These are phyloP conservation scores for Polypterus senegalus DNA, from an alignment of 2,113 vertebrate species.

Conservation along the genomic window DNA sequence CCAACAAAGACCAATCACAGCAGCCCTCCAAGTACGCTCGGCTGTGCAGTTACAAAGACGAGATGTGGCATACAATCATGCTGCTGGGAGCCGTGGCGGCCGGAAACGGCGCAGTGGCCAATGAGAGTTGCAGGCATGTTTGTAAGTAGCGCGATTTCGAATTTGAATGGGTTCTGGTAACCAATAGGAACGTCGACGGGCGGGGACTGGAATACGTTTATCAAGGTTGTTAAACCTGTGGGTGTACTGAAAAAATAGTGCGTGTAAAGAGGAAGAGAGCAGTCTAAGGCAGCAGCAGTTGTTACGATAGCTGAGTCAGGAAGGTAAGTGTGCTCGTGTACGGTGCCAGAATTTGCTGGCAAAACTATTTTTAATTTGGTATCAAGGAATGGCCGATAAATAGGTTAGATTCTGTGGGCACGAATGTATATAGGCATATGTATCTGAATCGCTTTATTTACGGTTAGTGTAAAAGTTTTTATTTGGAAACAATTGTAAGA, in stretches of 20 bases:
- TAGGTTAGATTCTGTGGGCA: not conserved
- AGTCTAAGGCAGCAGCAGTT: constrained; percentile 17
- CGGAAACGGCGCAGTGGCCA: constrained; percentile 22
- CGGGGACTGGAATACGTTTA: constrained; percentile 27
- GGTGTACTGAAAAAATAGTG: constrained; percentile 40
- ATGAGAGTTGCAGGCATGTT: fast-evolving
- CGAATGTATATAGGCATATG: not conserved
- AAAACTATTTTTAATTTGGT: not conserved
- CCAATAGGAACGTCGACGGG: constrained; percentile 32
- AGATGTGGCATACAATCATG: constrained; percentile 4
- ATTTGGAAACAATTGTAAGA: too few species aligned
- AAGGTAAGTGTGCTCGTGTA: constrained; percentile 12
- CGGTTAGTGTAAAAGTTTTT: too few species aligned
- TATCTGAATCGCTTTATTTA: not conserved
- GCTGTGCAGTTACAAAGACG: fast-evolving
- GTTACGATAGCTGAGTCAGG: constrained; percentile 25
- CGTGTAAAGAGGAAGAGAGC: constrained; percentile 21
- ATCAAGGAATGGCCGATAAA: not conserved
- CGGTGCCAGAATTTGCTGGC: not conserved
- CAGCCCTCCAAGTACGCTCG: constrained; percentile 8
- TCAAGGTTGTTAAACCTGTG: constrained; percentile 37
- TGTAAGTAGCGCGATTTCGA: constrained; percentile 19
- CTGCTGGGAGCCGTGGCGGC: not conserved
- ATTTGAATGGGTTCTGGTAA: constrained; percentile 21
- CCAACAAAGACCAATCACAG: constrained; percentile 33